phyloP scores from a whole-genome alignment of 2,888 invertebrate species.

The Amphimallon solstitiale region DNA sequence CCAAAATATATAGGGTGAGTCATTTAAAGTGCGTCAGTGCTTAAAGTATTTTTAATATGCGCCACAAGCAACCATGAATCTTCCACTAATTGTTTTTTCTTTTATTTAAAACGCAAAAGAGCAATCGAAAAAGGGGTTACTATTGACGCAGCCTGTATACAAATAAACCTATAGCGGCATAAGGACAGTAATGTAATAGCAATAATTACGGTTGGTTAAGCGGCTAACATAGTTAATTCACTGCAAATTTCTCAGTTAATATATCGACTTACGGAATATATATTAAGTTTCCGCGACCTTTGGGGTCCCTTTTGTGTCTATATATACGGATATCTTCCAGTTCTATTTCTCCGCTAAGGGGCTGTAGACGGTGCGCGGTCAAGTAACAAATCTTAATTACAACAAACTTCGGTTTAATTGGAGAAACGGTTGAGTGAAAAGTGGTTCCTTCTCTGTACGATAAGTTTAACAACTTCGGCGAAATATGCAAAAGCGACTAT shows the following conservation, averaged over 20 bases:
- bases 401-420: slow-evolving; percentile 26
- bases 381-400: slow-evolving; percentile 34
- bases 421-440: slow-evolving; percentile 15
- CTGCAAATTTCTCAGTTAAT: slow-evolving; percentile 36
- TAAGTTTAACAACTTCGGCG: neutral
- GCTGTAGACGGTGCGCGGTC: neutral
- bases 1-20: too few relatives aligned
- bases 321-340: slow-evolving; percentile 7
- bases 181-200: slow-evolving; percentile 18
- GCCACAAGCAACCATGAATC: too few relatives aligned
- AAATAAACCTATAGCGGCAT: neutral
- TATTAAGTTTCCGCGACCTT: slow-evolving; percentile 37
- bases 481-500: neutral
- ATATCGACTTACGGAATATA: slow-evolving; percentile 31
- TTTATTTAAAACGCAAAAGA: too few relatives aligned
- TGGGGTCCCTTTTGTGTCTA: neutral
- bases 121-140: too few relatives aligned
- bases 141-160: too few relatives aligned
- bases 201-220: slow-evolving; percentile 34
- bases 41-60: too few relatives aligned
- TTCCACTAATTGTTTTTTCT: too few relatives aligned
- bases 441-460: neutral
- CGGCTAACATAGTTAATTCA: slow-evolving; percentile 34
- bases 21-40: too few relatives aligned
- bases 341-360: neutral